A percentile compares a stretch with the other conserved stretches of the same genome.
Evolutionary conservation across 2,888 invertebrate genomes (phyloP).

Genomic region (Lepidochitona cinerea): DNA sequence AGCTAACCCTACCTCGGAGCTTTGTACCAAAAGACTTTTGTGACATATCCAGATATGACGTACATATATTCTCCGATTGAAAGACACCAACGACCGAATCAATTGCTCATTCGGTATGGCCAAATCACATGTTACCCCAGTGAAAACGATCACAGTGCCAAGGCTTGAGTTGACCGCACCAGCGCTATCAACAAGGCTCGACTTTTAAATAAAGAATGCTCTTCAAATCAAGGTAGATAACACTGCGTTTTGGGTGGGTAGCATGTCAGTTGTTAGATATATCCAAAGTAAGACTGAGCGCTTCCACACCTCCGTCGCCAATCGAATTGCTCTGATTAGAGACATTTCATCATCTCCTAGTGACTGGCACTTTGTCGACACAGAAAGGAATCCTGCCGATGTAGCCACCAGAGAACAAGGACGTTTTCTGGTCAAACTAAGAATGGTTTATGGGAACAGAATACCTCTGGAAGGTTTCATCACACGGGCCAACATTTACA

Average conservation of each 20-base stretch:
- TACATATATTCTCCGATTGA: slow-evolving; percentile 1
- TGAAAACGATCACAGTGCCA: background rate
- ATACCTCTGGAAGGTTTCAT: background rate
- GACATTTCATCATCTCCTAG: background rate
- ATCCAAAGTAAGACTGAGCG: slow-evolving; percentile 17
- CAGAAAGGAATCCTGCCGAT: background rate
- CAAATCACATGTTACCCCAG: background rate
- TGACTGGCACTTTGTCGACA: background rate
- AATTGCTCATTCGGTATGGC: background rate
- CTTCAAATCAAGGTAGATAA: slow-evolving; percentile 17
- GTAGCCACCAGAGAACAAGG: background rate
- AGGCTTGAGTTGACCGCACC: background rate
- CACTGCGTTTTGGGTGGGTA: slow-evolving; percentile 24
- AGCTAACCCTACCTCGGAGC: slow-evolving; percentile 24
- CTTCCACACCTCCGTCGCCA: slow-evolving; percentile 25
- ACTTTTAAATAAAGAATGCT: background rate
- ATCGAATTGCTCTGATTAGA: background rate
- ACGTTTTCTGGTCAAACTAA: background rate
- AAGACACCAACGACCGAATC: background rate
- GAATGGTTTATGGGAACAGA: background rate
- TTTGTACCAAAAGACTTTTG: slow-evolving; percentile 5
- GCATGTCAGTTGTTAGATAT: slow-evolving; percentile 21
- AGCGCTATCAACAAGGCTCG: background rate
- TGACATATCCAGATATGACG: background rate
- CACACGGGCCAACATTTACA: background rate